These are phyloP conservation scores for Carabus problematicus DNA, from an alignment of 2,888 invertebrate species.

Conservation along the genomic window DNA sequence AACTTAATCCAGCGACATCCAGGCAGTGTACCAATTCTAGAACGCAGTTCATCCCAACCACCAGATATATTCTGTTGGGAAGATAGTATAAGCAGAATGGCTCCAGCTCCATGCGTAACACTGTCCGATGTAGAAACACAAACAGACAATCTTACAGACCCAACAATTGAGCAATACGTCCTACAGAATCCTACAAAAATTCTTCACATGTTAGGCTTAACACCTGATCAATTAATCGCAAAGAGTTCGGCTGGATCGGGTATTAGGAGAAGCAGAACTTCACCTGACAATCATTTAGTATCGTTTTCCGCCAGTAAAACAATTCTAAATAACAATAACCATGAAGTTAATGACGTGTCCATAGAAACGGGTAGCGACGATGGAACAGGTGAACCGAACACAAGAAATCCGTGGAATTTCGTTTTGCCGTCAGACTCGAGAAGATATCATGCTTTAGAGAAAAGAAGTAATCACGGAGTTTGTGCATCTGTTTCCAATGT, in stretches of 20 bases:
- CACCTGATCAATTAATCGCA: conserved; percentile 61
- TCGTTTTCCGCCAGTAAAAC: conserved; percentile 38
- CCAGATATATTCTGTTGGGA: conserved; percentile 86
- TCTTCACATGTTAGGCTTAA: conserved; percentile 75
- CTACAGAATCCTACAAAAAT: conserved; percentile 77
- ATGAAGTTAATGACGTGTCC: conserved; percentile 31
- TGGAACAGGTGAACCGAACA: conserved; percentile 33
- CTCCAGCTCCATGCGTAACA: conserved; percentile 48
- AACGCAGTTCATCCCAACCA: conserved; percentile 83
- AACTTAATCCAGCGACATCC: conserved; percentile 64
- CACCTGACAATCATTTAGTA: conserved; percentile 49
- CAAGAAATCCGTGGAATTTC: conserved; percentile 29
- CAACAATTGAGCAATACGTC: conserved; percentile 70
- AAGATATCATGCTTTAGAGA: neutral
- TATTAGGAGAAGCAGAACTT: conserved; percentile 52
- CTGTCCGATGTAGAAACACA: conserved; percentile 62
- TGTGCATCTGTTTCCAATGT: neutral
- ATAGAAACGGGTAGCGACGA: conserved; percentile 39
- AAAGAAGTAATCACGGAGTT: neutral
- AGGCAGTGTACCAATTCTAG: conserved; percentile 64
- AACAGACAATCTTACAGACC: conserved; percentile 67
- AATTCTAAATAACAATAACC: conserved; percentile 43
- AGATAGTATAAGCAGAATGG: conserved; percentile 56
- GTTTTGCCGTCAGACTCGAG: conserved; percentile 13
- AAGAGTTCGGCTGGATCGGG: conserved; percentile 49